Evolutionary conservation across 2,797 vertebrate species (phyloP).

Genomic region (Fistularia commersonii): DNA sequence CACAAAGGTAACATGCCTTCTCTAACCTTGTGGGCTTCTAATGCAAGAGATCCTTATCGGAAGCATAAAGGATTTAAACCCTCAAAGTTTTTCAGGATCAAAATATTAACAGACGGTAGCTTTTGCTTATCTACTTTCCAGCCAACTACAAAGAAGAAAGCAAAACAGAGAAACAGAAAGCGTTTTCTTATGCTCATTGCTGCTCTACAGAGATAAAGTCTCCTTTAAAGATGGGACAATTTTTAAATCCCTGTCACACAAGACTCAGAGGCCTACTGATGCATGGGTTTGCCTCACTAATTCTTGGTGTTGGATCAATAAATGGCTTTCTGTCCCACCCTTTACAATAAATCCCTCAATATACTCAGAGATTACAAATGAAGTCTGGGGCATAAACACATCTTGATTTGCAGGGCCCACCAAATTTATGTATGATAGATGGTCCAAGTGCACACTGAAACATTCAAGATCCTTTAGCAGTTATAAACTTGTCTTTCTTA

Average conservation of each 20-base stretch:
- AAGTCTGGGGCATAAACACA: conserved; percentile 5
- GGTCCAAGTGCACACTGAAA: conserved; percentile 1
- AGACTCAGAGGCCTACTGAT: conserved; percentile 13
- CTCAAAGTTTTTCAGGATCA: conserved; percentile 10
- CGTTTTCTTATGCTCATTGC: conserved; percentile 12
- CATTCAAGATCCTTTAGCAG: neutral
- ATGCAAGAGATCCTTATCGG: conserved; percentile 1
- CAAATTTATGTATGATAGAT: neutral
- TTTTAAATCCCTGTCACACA: conserved; percentile 15
- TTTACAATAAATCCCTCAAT: conserved; percentile 18
- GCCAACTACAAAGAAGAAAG: conserved; percentile 2
- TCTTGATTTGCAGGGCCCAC: neutral
- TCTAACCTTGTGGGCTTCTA: neutral
- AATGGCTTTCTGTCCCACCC: conserved; percentile 12
- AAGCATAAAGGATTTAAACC: conserved; percentile 16
- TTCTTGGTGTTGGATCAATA: conserved; percentile 31
- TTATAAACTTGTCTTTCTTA: neutral
- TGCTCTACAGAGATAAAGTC: conserved; percentile 8
- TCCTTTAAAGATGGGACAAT: conserved; percentile 18
- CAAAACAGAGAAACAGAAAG: neutral
- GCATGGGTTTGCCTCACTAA: conserved; percentile 20
- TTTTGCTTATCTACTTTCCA: conserved; percentile 6
- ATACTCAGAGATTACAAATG: conserved; percentile 17
- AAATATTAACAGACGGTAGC: neutral
- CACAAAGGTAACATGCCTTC: conserved; percentile 13